Percentiles rank a stretch among this genome's conserved stretches.
Evolutionary conservation across 2,113 vertebrate genomes (phyloP).

Genomic region (Forbesichthys agassizii): DNA sequence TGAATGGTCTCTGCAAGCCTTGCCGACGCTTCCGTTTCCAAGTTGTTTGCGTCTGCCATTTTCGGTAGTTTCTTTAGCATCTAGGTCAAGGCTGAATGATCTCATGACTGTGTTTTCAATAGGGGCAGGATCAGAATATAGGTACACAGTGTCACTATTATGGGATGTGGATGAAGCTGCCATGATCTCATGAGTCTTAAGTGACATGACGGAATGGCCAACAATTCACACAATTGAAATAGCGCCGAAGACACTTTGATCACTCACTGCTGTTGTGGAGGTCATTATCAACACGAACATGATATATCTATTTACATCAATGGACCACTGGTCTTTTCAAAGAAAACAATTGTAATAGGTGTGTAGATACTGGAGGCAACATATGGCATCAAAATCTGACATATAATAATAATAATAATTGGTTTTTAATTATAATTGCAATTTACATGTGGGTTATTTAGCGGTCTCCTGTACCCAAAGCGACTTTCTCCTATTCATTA

Average conservation of each 20-base stretch:
- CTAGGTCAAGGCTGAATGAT: slow-evolving; percentile 68
- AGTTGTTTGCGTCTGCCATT: slow-evolving; percentile 22
- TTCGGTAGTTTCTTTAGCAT: slow-evolving; percentile 49
- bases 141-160: slow-evolving; percentile 57
- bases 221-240: slow-evolving; percentile 26
- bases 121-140: slow-evolving; percentile 39
- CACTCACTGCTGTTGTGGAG: background rate
- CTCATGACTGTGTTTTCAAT: slow-evolving; percentile 59
- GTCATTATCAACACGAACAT: too few relatives aligned
- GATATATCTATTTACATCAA: too few relatives aligned
- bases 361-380: background rate
- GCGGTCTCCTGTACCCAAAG: too few relatives aligned
- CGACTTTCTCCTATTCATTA: slow-evolving; percentile 25
- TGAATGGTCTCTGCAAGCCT: slow-evolving; percentile 2
- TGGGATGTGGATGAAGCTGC: slow-evolving; percentile 40
- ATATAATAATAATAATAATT: background rate
- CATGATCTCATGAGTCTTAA: slow-evolving; percentile 73
- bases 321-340: too few relatives aligned
- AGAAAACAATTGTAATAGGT: background rate
- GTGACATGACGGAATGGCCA: slow-evolving; percentile 59
- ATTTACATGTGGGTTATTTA: too few relatives aligned
- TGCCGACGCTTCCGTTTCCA: slow-evolving; percentile 1
- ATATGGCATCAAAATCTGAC: background rate
- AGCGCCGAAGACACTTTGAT: background rate
- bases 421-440: background rate